A percentile compares a stretch with the other conserved stretches of the same genome.
phyloP scores from a whole-genome alignment of 2,797 vertebrate genomes.

The Poecilia gillii region DNA sequence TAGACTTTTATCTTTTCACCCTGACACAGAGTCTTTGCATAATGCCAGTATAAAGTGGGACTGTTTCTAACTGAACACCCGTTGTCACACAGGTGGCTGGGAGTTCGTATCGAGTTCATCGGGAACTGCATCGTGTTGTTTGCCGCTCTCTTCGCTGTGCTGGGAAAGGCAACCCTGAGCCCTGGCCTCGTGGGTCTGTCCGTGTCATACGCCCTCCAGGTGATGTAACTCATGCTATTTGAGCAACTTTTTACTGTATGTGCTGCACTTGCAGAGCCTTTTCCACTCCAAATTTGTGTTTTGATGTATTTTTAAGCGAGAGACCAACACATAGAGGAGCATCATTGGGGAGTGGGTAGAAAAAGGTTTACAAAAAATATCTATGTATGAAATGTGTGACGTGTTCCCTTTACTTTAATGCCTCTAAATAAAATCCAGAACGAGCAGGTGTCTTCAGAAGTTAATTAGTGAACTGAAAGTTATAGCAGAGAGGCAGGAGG shows the following conservation, averaged over 20 bases:
- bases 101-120: constrained; percentile 91
- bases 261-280: background rate
- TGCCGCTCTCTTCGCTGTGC: constrained; percentile 92
- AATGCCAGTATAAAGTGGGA: background rate
- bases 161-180: constrained; percentile 83
- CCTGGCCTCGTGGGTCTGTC: constrained; percentile 93
- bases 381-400: background rate
- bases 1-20: background rate
- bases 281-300: background rate
- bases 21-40: background rate
- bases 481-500: background rate
- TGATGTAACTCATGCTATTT: constrained; percentile 39
- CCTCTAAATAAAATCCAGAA: background rate
- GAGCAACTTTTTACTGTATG: no score
- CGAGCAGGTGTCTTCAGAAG: background rate
- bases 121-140: constrained; percentile 95
- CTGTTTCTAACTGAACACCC: background rate
- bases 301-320: background rate
- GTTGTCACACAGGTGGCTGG: constrained; percentile 88
- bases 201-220: constrained; percentile 94
- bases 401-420: background rate
- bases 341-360: background rate
- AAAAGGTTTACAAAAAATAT: background rate
- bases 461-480: background rate
- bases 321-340: background rate